phyloP scores from a whole-genome alignment of 2,113 vertebrate genomes.

The Apodemus speciosus region DNA sequence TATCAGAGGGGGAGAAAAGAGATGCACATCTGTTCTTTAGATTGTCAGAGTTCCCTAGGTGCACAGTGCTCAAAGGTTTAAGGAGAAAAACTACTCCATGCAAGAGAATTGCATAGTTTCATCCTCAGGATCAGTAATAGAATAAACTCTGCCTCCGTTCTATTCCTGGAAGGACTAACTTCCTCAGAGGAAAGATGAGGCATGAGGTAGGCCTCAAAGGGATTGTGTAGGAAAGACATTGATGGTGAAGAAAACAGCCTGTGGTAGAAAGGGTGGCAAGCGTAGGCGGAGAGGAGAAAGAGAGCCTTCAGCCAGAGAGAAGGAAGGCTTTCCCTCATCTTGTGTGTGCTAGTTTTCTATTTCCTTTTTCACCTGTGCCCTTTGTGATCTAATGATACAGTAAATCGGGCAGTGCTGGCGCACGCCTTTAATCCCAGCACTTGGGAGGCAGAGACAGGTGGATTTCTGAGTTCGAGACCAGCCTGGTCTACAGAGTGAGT shows the following conservation, averaged over 20 bases:
- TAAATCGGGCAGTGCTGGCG: no score
- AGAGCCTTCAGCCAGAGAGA: background rate
- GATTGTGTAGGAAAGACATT: background rate
- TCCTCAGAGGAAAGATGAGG: background rate
- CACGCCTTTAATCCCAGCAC: no score
- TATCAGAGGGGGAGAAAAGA: background rate
- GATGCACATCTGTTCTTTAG: background rate
- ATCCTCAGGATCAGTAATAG: background rate
- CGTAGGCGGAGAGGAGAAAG: background rate
- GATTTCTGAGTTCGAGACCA: no score
- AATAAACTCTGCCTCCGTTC: background rate
- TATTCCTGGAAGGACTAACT: background rate
- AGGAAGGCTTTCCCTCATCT: background rate
- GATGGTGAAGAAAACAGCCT: slow-evolving; percentile 3
- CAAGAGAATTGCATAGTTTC: slow-evolving; percentile 6
- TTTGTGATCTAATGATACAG: background rate
- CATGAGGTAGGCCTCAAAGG: background rate
- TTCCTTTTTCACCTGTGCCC: background rate
- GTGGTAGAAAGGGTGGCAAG: background rate
- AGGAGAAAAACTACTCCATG: background rate
- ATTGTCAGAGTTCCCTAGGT: background rate
- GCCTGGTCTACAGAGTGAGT: no score
- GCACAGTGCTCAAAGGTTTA: background rate
- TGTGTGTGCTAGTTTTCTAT: background rate
- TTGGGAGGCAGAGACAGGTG: no score